Evolutionary conservation across 1,140 invertebrate species (phyloP), one percentile per base, ranked within the genome.

Genomic region (Platyscapa corneri): DNA sequence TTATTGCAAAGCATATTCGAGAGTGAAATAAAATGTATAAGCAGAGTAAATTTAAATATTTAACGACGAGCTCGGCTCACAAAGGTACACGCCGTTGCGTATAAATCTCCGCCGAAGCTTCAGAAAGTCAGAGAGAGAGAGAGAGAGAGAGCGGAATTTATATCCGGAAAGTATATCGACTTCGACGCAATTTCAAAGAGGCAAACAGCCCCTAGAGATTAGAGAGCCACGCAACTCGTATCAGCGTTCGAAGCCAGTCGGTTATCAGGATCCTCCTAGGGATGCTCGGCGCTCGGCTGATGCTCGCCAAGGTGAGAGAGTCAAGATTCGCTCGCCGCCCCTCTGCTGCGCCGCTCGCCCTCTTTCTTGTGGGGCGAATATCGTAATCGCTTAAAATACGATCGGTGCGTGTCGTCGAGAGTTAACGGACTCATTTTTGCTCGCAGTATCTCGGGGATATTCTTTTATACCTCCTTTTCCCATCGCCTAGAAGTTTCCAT

Each of bases 351-450:
- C 16, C 49, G 7, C 49, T 53, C 49, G 7, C 49, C 16, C 49
- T 27, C 56, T 60, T 23, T 60, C 56, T 60, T 64, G 12, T 8
- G 8, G 65, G 88, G 91, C 91, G 91, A 93, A 91, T 91, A 91
- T 91, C 90, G 88, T 92, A 91, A 93, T 91, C 88, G 90, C 85
- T 79, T 84, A 84, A 87, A 89, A 91, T 91, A 92, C 88, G 89
- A 90, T 89, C 87, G 88, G 88, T 84, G 85, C 90, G 90, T 91
- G 90, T 87, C 89, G 65, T 78, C 75, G 91, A 92, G 91, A 92
- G 90, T 92, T 92, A 93, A 93, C 91, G 89, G 89, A 90, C 92
- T 92, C 91, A 92, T 93, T 93, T 92, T 90, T 91, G 87, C 86
- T 30, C 87, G 72, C 89, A 1, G 49, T 7, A 16, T 53, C 49